Conservation (phyloP, 2,797 vertebrate genomes). For the Leuciscus waleckii region DNA sequence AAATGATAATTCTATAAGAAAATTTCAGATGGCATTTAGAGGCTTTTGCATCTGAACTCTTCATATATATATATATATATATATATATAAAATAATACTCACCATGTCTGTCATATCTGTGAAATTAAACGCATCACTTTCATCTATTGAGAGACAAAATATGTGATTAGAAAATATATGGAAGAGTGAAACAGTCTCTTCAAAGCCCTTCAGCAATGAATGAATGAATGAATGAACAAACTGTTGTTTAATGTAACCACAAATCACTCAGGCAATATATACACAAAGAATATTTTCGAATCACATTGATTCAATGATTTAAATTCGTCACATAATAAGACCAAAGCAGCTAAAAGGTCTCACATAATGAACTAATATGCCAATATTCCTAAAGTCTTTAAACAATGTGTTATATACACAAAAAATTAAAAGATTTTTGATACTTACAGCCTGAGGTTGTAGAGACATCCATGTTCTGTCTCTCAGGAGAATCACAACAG, state of each 20-base stretch:
- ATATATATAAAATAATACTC: constrained; percentile 1
- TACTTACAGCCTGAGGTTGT: constrained; percentile 65
- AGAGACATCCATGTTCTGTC: constrained; percentile 23
- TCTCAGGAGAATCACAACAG: background rate
- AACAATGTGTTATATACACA: background rate
- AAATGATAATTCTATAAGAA: too few relatives aligned
- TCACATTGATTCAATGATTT: background rate
- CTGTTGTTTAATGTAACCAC: background rate
- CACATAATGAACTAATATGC: background rate
- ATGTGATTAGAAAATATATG: background rate
- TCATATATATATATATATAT: background rate
- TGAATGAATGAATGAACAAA: background rate
- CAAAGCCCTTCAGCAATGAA: background rate
- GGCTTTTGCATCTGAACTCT: too few relatives aligned
- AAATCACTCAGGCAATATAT: constrained; percentile 7
- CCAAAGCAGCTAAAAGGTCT: background rate
- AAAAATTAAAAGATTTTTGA: background rate
- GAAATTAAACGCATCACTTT: background rate
- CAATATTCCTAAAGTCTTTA: background rate
- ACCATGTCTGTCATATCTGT: background rate
- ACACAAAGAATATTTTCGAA: background rate
- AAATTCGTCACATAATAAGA: background rate
- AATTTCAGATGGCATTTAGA: too few relatives aligned
- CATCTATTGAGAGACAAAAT: constrained; percentile 18
- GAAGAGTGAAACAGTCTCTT: background rate